phyloP scores from a whole-genome alignment of 2,888 invertebrate species.

The Amblyjoppa fuscipennis region DNA sequence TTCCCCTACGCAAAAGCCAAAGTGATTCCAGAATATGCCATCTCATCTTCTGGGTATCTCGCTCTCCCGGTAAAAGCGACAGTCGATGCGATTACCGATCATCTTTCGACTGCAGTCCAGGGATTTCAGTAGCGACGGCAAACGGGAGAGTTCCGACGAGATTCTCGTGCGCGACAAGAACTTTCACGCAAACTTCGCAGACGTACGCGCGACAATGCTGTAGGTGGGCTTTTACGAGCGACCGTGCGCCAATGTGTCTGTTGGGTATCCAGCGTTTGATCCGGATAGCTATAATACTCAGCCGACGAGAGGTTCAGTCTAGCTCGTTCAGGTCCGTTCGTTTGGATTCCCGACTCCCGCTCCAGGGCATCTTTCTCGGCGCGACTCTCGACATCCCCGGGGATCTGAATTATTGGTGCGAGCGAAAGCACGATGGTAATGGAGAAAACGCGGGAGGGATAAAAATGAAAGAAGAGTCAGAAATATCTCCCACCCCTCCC shows the following conservation, averaged over 20 bases:
- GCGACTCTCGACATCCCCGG: neutral
- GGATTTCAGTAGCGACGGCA: neutral
- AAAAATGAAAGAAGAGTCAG: neutral
- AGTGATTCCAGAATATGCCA: neutral
- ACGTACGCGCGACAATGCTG: slow-evolving; percentile 16
- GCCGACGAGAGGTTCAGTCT: slow-evolving; percentile 13
- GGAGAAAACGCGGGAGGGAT: neutral
- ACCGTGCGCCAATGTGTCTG: neutral
- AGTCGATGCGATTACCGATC: neutral
- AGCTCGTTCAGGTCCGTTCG: neutral
- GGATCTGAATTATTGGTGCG: slow-evolving; percentile 28
- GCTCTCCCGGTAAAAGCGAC: neutral
- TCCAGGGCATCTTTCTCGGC: slow-evolving; percentile 27
- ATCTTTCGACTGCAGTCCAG: neutral
- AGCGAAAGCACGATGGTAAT: slow-evolving; percentile 11
- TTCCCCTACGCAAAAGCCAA: neutral
- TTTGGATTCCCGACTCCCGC: slow-evolving; percentile 27
- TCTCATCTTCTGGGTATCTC: neutral
- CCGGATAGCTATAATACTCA: slow-evolving; percentile 11
- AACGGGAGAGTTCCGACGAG: slow-evolving; percentile 46
- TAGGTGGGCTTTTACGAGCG: slow-evolving; percentile 22
- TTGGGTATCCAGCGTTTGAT: slow-evolving; percentile 36
- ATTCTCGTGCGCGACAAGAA: slow-evolving; percentile 50
- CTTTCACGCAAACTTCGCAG: slow-evolving; percentile 54
- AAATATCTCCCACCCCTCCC: slow-evolving; percentile 13